Conservation (phyloP, 2,113 vertebrate species). For the Vimba vimba region DNA sequence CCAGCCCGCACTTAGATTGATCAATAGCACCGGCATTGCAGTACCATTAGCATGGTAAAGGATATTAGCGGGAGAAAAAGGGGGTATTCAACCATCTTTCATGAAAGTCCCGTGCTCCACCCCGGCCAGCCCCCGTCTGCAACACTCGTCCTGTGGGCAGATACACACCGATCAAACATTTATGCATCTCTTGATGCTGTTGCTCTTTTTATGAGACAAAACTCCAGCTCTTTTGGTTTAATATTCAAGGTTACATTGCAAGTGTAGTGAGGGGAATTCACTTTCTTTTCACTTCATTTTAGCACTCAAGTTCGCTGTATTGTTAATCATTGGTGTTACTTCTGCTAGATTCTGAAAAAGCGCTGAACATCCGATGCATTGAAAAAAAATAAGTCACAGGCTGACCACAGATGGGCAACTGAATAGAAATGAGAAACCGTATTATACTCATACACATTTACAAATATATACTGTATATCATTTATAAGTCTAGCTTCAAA, state of each 20-base stretch:
- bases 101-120: conserved; percentile 48
- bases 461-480: too few relatives aligned
- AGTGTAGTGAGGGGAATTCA: neutral
- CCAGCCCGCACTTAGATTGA: conserved; percentile 70
- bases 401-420: too few relatives aligned
- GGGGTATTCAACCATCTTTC: conserved; percentile 56
- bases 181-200: neutral
- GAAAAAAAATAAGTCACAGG: neutral
- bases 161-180: conserved; percentile 36
- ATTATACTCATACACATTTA: too few relatives aligned
- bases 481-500: too few relatives aligned
- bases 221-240: neutral
- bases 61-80: conserved; percentile 56
- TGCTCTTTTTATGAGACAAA: neutral
- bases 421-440: too few relatives aligned
- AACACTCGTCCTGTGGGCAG: conserved; percentile 20
- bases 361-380: neutral
- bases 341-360: neutral
- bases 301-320: neutral
- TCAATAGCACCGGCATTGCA: conserved; percentile 68
- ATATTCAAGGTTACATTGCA: neutral
- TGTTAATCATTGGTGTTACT: neutral
- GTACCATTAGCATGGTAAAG: conserved; percentile 64
- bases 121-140: neutral
- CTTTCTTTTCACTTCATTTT: neutral